phyloP scores from a whole-genome alignment of 2,797 vertebrate species.

The Sparus aurata region DNA sequence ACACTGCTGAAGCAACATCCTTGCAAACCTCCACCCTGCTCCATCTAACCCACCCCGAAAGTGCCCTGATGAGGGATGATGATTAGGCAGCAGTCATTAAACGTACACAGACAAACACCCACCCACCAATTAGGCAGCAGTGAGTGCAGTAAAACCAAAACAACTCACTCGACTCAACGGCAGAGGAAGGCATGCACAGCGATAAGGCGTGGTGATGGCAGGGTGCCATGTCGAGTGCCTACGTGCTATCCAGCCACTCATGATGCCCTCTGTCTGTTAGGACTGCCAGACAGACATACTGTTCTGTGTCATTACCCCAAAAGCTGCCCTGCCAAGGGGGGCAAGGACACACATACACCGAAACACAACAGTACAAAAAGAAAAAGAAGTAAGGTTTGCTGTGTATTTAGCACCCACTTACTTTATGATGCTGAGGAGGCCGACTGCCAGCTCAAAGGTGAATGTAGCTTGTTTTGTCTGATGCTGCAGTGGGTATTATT shows the following conservation, averaged over 20 bases:
- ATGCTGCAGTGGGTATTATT: neutral
- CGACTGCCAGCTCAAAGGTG: slow-evolving; percentile 25
- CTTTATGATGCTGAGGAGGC: slow-evolving; percentile 44
- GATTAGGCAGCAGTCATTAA: slow-evolving; percentile 72
- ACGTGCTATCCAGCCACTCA: slow-evolving; percentile 76
- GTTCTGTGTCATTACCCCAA: slow-evolving; percentile 53
- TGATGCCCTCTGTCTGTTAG: slow-evolving; percentile 46
- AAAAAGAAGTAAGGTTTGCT: slow-evolving; percentile 23
- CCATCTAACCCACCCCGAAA: slow-evolving; percentile 32
- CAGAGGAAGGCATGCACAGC: slow-evolving; percentile 54
- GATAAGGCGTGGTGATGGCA: slow-evolving; percentile 69
- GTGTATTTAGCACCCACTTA: slow-evolving; percentile 58
- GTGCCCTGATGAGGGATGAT: slow-evolving; percentile 70
- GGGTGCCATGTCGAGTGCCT: slow-evolving; percentile 68
- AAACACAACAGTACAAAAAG: slow-evolving; percentile 36
- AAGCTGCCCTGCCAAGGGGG: slow-evolving; percentile 36
- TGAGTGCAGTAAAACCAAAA: slow-evolving; percentile 75
- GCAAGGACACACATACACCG: neutral
- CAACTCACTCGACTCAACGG: slow-evolving; percentile 62
- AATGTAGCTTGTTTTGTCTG: slow-evolving; percentile 46
- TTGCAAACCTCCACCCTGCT: slow-evolving; percentile 39
- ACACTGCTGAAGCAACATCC: slow-evolving; percentile 37
- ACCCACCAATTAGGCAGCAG: slow-evolving; percentile 64
- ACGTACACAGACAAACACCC: slow-evolving; percentile 62
- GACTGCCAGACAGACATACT: slow-evolving; percentile 37